These are phyloP conservation scores for Bicyclus anynana DNA, from an alignment of 1,140 invertebrate genomes.

Conservation along the genomic window DNA sequence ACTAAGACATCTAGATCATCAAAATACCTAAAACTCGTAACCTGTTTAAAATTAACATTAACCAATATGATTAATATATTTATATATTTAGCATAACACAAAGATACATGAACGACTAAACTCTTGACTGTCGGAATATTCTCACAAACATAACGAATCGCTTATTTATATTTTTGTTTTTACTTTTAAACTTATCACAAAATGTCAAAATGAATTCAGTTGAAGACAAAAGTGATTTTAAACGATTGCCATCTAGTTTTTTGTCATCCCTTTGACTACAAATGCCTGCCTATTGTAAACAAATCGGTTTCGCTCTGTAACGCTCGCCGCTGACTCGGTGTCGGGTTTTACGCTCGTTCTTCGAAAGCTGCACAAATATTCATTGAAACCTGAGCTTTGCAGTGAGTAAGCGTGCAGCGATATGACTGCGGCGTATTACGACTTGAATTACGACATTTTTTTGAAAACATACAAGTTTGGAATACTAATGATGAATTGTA, in stretches of 20 bases:
- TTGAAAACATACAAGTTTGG: neutral
- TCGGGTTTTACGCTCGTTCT: conserved; percentile 22
- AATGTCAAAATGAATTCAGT: neutral
- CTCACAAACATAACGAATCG: too few species aligned
- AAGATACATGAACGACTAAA: too few species aligned
- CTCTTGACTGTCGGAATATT: too few species aligned
- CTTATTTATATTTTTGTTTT: too few species aligned
- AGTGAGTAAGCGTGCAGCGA: conserved; percentile 7
- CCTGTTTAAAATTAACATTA: too few species aligned
- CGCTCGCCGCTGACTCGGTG: conserved; percentile 1
- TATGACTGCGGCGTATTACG: neutral
- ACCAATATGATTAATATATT: too few species aligned
- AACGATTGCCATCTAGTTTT: neutral
- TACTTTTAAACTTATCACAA: too few species aligned
- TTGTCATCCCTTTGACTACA: neutral
- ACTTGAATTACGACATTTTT: neutral
- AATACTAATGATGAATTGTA: neutral
- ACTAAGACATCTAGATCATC: too few species aligned
- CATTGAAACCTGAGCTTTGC: conserved; percentile 13
- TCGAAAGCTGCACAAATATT: conserved; percentile 27
- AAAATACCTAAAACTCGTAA: too few species aligned
- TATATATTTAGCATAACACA: too few species aligned
- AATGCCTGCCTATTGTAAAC: conserved; percentile 11
- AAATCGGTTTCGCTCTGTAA: conserved; percentile 15
- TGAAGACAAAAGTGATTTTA: neutral